Conservation (phyloP, 2,113 vertebrate genomes). For the Solea solea region DNA sequence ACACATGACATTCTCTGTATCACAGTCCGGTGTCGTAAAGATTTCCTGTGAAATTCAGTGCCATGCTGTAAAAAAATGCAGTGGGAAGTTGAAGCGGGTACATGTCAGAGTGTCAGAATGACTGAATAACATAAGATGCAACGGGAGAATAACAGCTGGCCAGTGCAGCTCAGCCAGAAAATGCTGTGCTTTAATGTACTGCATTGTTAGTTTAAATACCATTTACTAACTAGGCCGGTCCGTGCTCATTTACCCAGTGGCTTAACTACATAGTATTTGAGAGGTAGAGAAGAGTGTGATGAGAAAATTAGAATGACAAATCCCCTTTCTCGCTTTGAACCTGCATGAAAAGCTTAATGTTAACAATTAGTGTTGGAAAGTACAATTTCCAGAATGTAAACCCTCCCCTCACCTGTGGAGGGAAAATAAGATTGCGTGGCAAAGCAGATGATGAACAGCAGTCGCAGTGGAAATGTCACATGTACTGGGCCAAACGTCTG, state of each 20-base stretch:
- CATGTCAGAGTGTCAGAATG: neutral
- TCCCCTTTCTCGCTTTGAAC: constrained; percentile 11
- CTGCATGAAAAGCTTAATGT: constrained; percentile 22
- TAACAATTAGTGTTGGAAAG: constrained; percentile 2
- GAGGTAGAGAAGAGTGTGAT: constrained; percentile 9
- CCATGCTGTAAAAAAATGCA: neutral
- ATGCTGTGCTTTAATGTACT: neutral
- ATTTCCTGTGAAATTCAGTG: neutral
- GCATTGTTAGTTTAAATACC: neutral
- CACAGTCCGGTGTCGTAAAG: neutral
- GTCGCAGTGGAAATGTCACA: constrained; percentile 12
- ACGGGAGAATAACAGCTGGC: neutral
- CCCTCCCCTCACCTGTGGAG: constrained; percentile 2
- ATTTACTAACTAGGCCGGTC: neutral
- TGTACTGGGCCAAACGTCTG: neutral
- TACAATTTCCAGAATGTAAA: constrained; percentile 15
- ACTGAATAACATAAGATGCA: neutral
- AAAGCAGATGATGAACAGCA: constrained; percentile 3
- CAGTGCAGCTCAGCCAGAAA: neutral
- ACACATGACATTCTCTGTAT: no score
- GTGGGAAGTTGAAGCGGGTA: neutral
- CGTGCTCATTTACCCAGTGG: constrained; percentile 1
- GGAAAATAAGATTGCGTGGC: neutral
- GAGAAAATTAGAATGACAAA: constrained; percentile 22
- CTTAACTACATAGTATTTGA: constrained; percentile 5